phyloP scores from a whole-genome alignment of 1,140 invertebrate species.

The Brachionus calyciflorus region DNA sequence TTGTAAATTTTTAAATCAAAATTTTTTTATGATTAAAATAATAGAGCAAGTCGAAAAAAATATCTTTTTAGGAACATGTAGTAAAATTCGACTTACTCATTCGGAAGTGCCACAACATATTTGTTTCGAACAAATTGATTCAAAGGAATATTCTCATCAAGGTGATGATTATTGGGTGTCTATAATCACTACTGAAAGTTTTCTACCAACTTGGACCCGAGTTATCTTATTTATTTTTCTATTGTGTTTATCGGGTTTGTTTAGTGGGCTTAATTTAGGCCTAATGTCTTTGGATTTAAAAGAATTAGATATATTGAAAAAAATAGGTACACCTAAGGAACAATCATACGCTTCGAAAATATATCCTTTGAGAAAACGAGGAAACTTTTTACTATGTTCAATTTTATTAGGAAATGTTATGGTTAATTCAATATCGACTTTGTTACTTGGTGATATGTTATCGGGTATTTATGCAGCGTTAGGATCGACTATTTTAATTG shows the following conservation, averaged over 20 bases:
- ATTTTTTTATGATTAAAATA: constrained; percentile 3
- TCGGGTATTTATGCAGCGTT: constrained; percentile 74
- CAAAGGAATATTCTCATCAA: constrained; percentile 42
- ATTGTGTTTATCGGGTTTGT: constrained; percentile 10
- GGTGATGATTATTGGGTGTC: constrained; percentile 35
- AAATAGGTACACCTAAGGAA: constrained; percentile 13
- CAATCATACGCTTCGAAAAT: constrained; percentile 67
- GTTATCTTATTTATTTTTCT: constrained; percentile 2
- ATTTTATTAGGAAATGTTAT: constrained; percentile 93
- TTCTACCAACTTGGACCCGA: constrained; percentile 30
- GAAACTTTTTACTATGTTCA: constrained; percentile 89
- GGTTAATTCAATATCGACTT: constrained; percentile 93
- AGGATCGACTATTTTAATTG: constrained; percentile 79
- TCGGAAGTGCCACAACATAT: constrained; percentile 10
- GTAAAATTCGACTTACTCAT: not conserved
- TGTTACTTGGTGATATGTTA: constrained; percentile 87
- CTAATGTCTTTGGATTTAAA: constrained; percentile 40
- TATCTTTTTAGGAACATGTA: not conserved
- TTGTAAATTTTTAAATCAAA: constrained; percentile 11
- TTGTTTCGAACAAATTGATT: constrained; percentile 26
- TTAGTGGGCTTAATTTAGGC: constrained; percentile 46
- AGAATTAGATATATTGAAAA: constrained; percentile 36
- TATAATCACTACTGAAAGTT: constrained; percentile 27
- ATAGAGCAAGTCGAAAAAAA: constrained; percentile 5
- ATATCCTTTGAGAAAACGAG: constrained; percentile 81